These are phyloP conservation scores for Gallirallus australis DNA, from an alignment of 2,797 vertebrate species.

Conservation along the genomic window DNA sequence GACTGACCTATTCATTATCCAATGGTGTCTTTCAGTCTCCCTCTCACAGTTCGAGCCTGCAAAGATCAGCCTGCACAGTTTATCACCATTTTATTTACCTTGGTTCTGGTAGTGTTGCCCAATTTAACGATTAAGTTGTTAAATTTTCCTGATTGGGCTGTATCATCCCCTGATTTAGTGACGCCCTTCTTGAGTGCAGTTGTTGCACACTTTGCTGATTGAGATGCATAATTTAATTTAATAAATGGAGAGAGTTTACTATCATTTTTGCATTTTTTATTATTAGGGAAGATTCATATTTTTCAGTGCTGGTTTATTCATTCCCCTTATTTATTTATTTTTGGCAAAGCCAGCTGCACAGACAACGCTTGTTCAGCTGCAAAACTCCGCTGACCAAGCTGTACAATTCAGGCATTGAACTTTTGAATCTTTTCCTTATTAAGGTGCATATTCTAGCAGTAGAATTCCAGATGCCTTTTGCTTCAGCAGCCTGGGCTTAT, in stretches of 20 bases:
- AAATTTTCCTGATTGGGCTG: conserved; percentile 54
- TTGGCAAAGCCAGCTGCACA: conserved; percentile 57
- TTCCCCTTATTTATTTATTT: conserved; percentile 60
- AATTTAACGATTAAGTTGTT: conserved; percentile 60
- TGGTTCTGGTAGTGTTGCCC: background rate
- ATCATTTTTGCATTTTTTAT: conserved; percentile 75
- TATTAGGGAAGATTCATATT: conserved; percentile 74
- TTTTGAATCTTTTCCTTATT: conserved; percentile 57
- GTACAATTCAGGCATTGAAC: conserved; percentile 61
- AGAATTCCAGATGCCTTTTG: conserved; percentile 65
- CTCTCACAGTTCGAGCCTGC: background rate
- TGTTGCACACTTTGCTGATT: conserved; percentile 62
- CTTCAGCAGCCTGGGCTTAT: conserved; percentile 31
- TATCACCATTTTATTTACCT: conserved; percentile 58
- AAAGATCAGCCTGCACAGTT: background rate
- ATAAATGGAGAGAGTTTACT: conserved; percentile 75
- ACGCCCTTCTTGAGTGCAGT: conserved; percentile 45
- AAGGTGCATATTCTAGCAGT: conserved; percentile 60
- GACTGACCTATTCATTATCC: background rate
- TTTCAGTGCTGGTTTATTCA: conserved; percentile 39
- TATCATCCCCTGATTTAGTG: conserved; percentile 49
- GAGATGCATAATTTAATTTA: conserved; percentile 75
- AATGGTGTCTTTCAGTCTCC: background rate
- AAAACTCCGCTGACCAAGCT: conserved; percentile 72
- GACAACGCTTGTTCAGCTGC: conserved; percentile 64